Evolutionary conservation across 2,888 invertebrate species (phyloP), one percentile per base, ranked within the genome.

Genomic region (Coelogynopora nodosa): DNA sequence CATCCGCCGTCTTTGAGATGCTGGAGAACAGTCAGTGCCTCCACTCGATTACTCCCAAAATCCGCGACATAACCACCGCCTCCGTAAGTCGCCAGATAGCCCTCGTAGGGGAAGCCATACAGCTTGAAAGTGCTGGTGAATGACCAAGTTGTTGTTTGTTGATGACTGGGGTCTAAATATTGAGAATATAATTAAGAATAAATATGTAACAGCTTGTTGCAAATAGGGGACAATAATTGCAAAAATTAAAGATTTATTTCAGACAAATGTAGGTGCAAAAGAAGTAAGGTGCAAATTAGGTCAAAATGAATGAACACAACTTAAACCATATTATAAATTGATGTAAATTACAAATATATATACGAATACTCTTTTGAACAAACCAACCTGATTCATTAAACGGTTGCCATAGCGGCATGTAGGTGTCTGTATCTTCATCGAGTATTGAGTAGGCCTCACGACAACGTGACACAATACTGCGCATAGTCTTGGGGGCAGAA

Each of bases 41-140:
- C 23, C 0, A 67, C 49, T 83, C 83, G 49, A 10, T 88, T 86
- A 10, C 31, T 27, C 0, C 88, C 88, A 67, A 89, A 86, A 27
- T 87, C 31, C 10, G 89, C 88, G 2, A 88, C 86, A 84, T 89
- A 89, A 2, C 89, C 89, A 5, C 89, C 89, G 0, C 88, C 88
- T 0, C 88, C 86, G 83, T 89, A 89, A 0, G 85, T 80, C 0
- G 83, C 80, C 67, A 86, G 27, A 31, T 31, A 18, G 0, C 88
- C 88, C 86, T 82, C 84, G 84, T 84, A 30, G 18, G 88, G 88
- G 10, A 81, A 74, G 0, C 88, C 88, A 13, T 5, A 81, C 2
- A 88, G 82, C 0, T 81, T 30, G n/a, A 83, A 26, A 0, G 86
- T 84, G 23, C n/a, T 10, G 0, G 81, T 82, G 85, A 88, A 88